Base-by-base conservation (phyloP, 2,888 invertebrate species). In the Dichetophora obliterata region DNA sequence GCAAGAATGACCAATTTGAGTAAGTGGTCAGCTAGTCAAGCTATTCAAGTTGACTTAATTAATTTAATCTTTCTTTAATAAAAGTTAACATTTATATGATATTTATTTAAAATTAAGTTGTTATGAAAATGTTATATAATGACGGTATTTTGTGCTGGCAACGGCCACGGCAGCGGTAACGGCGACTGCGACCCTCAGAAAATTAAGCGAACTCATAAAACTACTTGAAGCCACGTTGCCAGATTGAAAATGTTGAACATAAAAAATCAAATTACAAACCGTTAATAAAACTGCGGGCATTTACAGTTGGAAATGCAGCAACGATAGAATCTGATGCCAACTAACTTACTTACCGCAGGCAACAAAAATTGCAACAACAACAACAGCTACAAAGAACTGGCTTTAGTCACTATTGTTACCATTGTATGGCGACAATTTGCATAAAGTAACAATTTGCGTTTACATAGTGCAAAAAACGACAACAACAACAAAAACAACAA, bases 211-310 rank as follows among this genome's bases (percentile, higher is more conserved):
- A 57, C 54, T 16, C 71, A 37, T 59, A 54, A 43, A 43, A 71
- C 22, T 59, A 37, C 43, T 57, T 59, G 57, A 71, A 57, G 54
- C 19, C 43, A 57, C 59, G 71, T 59, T 59, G 37, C 27, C 57
- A 43, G 11, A 37, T 71, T 71, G 22, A 9, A 85, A 84, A 83
- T 82, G 75, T 65, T 73, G 80, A 83, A 83, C 83, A 86, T 85
- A 83, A 85, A 85, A 84, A 85, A 82, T 78, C 81, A 82, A 85
- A 86, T 83, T 82, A 85, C 83, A 80, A 83, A 83, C 83, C 83
- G 86, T 86, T 84, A 86, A 85, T 81, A 83, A 81, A 73, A 77
- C 75, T 57, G 68, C 77, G 61, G 57, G 71, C 75, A 71, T n/a
- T 24, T 24, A 37, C 68, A 50, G 16, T 68, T 57, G 57, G 37